Base-by-base conservation (phyloP, 2,797 vertebrate species). In the Otus scops region DNA sequence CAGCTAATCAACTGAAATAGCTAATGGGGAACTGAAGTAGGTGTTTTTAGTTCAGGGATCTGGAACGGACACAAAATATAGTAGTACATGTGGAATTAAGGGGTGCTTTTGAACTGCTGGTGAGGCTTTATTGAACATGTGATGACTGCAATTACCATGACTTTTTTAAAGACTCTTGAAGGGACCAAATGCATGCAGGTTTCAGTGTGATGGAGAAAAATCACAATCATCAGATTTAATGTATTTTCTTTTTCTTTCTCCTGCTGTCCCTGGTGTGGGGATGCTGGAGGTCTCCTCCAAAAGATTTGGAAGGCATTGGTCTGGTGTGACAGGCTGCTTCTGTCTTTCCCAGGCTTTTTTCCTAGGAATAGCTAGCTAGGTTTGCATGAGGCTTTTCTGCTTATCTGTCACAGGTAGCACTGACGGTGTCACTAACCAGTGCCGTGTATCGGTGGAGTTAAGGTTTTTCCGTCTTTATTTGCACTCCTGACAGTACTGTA, bases 221-320 rank as follows among this genome's bases (percentile, higher is more conserved):
- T 6, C 3, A 11, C 4, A 2, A 3, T n/a, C 7, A 15, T 17
- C 21, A 13, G 5, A 9, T 30, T 22, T 6, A 11, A 4, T 11
- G 0, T 11, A 3, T 32, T 70, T 45, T 8, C 3, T 34, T 43
- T 45, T 14, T 50, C 4, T 27, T 28, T 21, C 10, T 45, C 8
- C 8, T 11, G 26, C 26, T 61, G 54, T 48, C 16, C 32, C 16
- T 61, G 53, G 3, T 43, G 27, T 20, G 23, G 53, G 53, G 20
- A n/a, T 73, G 53, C 57, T 64, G 57, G 70, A 82, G 22, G n/a
- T 47, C 6, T 77, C 28, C 24, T 69, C 26, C 16, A 36, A 14
- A n/a, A 63, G 30, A 27, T 27, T 11, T 0, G 3, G 21, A 41
- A 38, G 50, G 36, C 38, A 3, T 27, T n/a, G 32, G 11, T 61